Base-by-base conservation (phyloP, 2,797 vertebrate species). In the Myotis daubentonii region DNA sequence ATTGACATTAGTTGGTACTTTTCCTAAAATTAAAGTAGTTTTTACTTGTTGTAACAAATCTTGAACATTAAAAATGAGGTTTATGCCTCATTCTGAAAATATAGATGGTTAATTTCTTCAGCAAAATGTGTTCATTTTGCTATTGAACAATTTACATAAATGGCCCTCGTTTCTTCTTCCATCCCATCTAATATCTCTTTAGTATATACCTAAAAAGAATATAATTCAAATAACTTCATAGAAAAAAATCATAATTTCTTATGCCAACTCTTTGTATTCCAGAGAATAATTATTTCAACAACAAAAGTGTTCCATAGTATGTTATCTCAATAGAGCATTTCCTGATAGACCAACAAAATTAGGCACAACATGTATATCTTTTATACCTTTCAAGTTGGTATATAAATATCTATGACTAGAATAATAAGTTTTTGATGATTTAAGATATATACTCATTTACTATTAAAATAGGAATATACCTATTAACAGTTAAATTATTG, bases 1-100 rank as follows among this genome's bases (percentile, higher is more conserved):
- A 74, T 36, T 87, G 96, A 78, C 49, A 60, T 87, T 97, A 94
- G 55, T 65, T 78, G 30, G 89, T 94, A 44, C 87, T 86, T 95
- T 96, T 88, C 47, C 89, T 92, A 94, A 94, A 97, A 97, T 97
- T 89, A 95, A 94, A 96, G 93, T 87, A 94, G 86, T 76, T 97
- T 93, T 93, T 96, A 68, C 68, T 95, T 94, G 66, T 53, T 87
- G 68, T 66, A 96, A 93, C 28, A 95, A 95, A 94, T 95, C 13
- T 78, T 91, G 23, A 91, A n/a, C 70, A 91, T 87, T 94, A 95
- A 96, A 97, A 94, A 94, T 94, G 36, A 94, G 47, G 19, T 74
- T 93, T 90, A 76, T 92, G 38, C 38, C 51, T 94, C 80, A 91
- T 94, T 93, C 85, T 90, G 65, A 75, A 93, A 93, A 93, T 94